A percentile compares a stretch with the other conserved stretches of the same genome.
Conservation (phyloP, 1,140 invertebrate species). For the Diuraphis noxia region DNA sequence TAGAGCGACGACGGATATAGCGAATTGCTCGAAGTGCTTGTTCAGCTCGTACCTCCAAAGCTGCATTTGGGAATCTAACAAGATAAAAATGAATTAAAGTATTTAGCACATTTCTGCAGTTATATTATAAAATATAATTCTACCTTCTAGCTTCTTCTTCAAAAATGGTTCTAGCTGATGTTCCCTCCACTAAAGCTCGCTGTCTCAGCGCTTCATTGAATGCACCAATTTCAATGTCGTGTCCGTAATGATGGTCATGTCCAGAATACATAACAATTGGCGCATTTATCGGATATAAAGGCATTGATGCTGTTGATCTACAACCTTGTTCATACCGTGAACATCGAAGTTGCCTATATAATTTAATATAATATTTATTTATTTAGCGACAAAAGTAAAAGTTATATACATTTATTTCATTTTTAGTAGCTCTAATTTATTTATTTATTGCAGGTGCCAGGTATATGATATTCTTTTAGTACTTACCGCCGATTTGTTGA, state of each 20-base stretch:
- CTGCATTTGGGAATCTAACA: conserved; percentile 22
- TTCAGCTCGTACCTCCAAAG: not conserved
- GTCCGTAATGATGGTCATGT: not conserved
- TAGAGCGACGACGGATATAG: not conserved
- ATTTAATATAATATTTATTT: not conserved
- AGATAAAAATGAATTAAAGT: not conserved
- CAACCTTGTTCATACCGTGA: not conserved
- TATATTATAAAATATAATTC: not conserved
- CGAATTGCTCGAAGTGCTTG: not conserved
- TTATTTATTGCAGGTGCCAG: not conserved
- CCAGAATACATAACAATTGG: not conserved
- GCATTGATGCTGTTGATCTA: conserved; percentile 14
- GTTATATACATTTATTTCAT: no score
- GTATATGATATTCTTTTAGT: not conserved
- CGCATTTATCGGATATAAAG: not conserved
- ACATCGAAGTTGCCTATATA: not conserved
- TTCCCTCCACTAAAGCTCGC: not conserved
- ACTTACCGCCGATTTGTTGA: not conserved
- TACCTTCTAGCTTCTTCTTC: conserved; percentile 17
- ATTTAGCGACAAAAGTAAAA: no score
- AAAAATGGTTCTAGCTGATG: not conserved
- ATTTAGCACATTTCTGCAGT: not conserved
- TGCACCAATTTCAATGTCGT: conserved; percentile 3
- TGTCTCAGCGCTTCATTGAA: not conserved
- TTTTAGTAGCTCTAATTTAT: not conserved